phyloP scores from a whole-genome alignment of 2,113 vertebrate species.

The Dromas ardeola region DNA sequence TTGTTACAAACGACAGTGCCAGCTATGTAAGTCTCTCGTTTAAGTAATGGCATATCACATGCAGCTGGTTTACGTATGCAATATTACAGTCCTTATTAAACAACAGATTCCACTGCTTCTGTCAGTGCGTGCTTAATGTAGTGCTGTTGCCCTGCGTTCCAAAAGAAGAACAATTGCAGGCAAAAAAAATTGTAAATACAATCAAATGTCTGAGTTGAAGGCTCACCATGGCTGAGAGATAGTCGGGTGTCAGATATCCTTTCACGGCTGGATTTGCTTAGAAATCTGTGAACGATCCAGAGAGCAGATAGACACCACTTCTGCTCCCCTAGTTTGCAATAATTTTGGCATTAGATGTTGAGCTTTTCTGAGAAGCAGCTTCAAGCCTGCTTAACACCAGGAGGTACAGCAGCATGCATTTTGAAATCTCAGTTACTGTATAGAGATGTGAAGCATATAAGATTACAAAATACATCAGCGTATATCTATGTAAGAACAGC shows the following conservation, averaged over 20 bases:
- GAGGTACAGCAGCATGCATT: background rate
- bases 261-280: slow-evolving; percentile 15
- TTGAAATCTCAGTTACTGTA: slow-evolving; percentile 17
- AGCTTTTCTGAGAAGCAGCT: background rate
- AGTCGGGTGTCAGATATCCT: background rate
- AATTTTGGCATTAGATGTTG: background rate
- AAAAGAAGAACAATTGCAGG: background rate
- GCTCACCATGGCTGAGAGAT: background rate
- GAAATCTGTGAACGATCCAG: background rate
- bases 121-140: background rate
- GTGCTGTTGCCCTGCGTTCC: background rate
- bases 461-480: slow-evolving; percentile 13
- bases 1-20: background rate
- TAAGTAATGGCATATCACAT: background rate
- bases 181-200: background rate
- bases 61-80: background rate
- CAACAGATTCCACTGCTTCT: background rate
- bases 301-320: background rate
- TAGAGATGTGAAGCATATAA: background rate
- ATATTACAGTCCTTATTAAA: background rate
- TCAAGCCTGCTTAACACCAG: background rate
- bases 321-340: background rate
- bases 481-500: background rate
- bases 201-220: background rate
- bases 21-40: background rate